Percentiles rank a stretch among this genome's conserved stretches.
Conservation (phyloP, 2,797 vertebrate genomes). For the Pseudotriccus pelzelni region DNA sequence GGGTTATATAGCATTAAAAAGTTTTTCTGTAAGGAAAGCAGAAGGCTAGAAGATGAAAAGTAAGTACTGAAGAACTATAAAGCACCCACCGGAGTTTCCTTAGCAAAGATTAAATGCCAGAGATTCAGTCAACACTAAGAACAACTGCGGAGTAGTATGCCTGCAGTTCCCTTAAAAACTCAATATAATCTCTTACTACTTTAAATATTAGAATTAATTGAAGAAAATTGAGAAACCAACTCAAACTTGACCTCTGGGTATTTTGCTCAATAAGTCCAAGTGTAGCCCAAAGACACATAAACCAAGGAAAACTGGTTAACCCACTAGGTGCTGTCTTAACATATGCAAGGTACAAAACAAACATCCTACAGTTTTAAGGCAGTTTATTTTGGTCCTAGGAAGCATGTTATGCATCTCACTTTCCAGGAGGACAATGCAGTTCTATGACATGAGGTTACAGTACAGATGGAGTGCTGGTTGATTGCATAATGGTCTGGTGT, state of each 20-base stretch:
- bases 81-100: background rate
- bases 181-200: background rate
- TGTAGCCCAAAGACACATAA: background rate
- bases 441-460: slow-evolving; percentile 23
- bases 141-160: background rate
- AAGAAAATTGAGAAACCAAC: slow-evolving; percentile 19
- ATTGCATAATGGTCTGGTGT: slow-evolving; percentile 42
- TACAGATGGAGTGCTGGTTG: slow-evolving; percentile 27
- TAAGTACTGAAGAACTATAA: background rate
- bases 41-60: background rate
- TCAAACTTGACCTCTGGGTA: slow-evolving; percentile 11
- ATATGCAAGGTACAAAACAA: background rate
- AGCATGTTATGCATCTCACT: background rate
- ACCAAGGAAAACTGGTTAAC: slow-evolving; percentile 7
- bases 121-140: background rate
- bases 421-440: slow-evolving; percentile 25
- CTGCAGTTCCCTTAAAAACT: background rate
- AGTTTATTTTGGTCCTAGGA: slow-evolving; percentile 46
- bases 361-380: background rate
- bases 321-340: background rate
- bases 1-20: background rate
- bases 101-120: slow-evolving; percentile 11
- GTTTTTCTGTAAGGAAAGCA: slow-evolving; percentile 8
- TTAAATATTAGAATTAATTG: slow-evolving; percentile 28
- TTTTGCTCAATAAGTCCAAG: background rate